Conservation (phyloP, 1,140 invertebrate species). For the Drosophila pandora region DNA sequence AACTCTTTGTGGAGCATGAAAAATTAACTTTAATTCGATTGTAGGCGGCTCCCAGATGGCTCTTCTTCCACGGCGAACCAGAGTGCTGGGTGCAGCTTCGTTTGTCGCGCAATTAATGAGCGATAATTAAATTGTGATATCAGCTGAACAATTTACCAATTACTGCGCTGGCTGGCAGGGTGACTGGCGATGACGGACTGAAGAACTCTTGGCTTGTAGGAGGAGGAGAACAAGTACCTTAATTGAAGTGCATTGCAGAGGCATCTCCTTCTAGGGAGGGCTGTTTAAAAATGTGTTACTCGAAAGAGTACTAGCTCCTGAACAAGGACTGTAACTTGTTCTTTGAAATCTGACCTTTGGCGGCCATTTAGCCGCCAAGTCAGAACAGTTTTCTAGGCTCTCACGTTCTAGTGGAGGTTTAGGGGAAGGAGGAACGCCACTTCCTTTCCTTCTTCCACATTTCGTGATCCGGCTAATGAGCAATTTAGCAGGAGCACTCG, state of each 20-base stretch:
- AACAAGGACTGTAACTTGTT: neutral
- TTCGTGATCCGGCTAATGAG: slow-evolving; percentile 43
- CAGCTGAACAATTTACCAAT: slow-evolving; percentile 48
- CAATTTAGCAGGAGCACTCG: slow-evolving; percentile 45
- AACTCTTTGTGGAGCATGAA: slow-evolving; percentile 69
- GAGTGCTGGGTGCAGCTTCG: slow-evolving; percentile 29
- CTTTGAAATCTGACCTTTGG: slow-evolving; percentile 25
- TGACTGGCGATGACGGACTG: slow-evolving; percentile 26
- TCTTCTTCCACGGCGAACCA: neutral
- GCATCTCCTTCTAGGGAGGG: too few species aligned
- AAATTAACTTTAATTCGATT: slow-evolving; percentile 61
- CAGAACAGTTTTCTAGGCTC: slow-evolving; percentile 14
- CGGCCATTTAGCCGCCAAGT: neutral
- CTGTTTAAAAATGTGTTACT: too few species aligned
- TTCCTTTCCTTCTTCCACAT: slow-evolving; percentile 7
- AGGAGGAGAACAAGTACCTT: slow-evolving; percentile 1
- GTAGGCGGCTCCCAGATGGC: slow-evolving; percentile 34
- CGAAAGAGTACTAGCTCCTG: neutral
- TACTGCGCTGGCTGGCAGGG: slow-evolving; percentile 26
- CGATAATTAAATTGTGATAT: slow-evolving; percentile 58
- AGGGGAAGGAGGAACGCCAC: neutral
- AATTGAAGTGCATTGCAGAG: slow-evolving; percentile 2
- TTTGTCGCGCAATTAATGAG: slow-evolving; percentile 46
- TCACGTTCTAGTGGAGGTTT: slow-evolving; percentile 26
- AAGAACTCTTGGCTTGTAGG: neutral